Conservation (phyloP, 2,113 vertebrate genomes). For the Serilophus lunatus region DNA sequence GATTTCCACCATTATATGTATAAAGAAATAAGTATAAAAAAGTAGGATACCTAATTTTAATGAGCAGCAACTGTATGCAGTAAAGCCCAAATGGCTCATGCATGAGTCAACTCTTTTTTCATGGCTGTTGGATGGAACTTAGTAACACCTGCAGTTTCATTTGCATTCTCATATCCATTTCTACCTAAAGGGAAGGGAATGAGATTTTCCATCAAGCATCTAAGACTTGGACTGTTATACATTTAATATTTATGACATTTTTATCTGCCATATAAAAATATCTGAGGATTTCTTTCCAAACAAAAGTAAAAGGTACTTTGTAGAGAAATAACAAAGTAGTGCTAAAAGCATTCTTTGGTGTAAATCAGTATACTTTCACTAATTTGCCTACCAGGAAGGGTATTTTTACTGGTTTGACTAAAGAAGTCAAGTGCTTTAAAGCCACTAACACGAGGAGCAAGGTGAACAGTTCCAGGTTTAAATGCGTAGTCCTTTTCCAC, state of each 20-base stretch:
- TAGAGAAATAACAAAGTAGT: not conserved
- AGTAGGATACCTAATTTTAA: not conserved
- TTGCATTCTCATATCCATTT: constrained; percentile 22
- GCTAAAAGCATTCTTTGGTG: not conserved
- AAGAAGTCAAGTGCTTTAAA: not conserved
- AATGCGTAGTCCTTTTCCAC: not conserved
- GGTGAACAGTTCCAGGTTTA: not conserved
- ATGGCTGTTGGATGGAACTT: not conserved
- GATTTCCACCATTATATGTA: not conserved
- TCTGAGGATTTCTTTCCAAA: not conserved
- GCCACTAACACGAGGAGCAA: not conserved
- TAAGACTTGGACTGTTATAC: not conserved
- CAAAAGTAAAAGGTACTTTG: not conserved
- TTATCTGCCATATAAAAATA: constrained; percentile 7
- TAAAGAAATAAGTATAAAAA: not conserved
- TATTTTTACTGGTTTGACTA: not conserved
- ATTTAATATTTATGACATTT: not conserved
- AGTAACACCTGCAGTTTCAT: constrained; percentile 16
- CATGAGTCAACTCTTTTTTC: not conserved
- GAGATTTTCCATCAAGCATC: not conserved
- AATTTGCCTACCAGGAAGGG: not conserved
- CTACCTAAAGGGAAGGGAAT: not conserved
- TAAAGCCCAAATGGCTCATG: not conserved
- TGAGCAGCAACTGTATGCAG: not conserved
- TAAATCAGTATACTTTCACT: not conserved